These are phyloP conservation scores for Rhopalosiphum padi DNA, from an alignment of 1,140 invertebrate genomes.

Conservation along the genomic window DNA sequence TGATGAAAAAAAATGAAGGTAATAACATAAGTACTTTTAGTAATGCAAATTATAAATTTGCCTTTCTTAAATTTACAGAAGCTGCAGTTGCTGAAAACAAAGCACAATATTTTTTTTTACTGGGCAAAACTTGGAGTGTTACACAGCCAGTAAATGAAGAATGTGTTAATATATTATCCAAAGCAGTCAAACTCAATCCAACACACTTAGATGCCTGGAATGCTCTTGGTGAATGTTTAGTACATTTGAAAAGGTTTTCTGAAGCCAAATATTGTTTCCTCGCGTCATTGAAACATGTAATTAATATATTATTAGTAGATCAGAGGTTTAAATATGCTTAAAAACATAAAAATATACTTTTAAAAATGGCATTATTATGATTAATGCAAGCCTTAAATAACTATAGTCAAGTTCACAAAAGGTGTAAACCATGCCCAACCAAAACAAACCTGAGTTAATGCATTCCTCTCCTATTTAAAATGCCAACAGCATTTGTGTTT, in stretches of 20 bases:
- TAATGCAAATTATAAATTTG: neutral
- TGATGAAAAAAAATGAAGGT: conserved; percentile 49
- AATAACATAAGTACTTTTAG: neutral
- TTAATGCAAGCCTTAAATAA: neutral
- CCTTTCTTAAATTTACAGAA: conserved; percentile 50
- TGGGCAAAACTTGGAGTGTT: conserved; percentile 80
- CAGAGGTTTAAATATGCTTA: neutral
- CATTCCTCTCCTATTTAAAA: no score
- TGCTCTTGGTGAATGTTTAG: conserved; percentile 87
- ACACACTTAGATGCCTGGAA: conserved; percentile 86
- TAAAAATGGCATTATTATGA: neutral
- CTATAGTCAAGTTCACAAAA: no score
- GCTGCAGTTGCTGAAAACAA: conserved; percentile 66
- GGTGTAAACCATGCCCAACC: no score
- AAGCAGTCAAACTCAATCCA: conserved; percentile 85
- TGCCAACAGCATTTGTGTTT: no score
- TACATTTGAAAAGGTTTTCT: conserved; percentile 83
- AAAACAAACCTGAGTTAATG: no score
- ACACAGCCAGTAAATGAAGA: conserved; percentile 72
- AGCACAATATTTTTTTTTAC: conserved; percentile 77
- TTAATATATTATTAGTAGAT: conserved; percentile 60
- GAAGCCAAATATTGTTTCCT: conserved; percentile 87
- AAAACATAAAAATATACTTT: neutral
- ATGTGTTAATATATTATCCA: conserved; percentile 78
- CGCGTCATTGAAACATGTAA: conserved; percentile 81